phyloP scores from a whole-genome alignment of 1,140 invertebrate genomes.

The Leptoteleia sp. region DNA sequence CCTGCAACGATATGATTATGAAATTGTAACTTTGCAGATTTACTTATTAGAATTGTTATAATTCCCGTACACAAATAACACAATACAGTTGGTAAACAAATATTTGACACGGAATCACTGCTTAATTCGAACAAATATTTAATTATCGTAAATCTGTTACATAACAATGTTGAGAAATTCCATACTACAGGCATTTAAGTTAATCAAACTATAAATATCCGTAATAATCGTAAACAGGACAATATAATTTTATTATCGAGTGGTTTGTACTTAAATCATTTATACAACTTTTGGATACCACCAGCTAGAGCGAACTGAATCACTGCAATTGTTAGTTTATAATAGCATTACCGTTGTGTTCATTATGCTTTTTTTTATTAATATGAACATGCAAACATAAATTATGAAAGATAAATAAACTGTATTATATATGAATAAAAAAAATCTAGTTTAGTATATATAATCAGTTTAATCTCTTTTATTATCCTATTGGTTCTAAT shows the following conservation, averaged over 20 bases:
- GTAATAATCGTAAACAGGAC: slow-evolving; percentile 23
- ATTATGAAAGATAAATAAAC: neutral
- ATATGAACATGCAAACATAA: neutral
- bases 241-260: slow-evolving; percentile 22
- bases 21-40: too few relatives aligned
- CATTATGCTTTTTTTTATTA: slow-evolving; percentile 3
- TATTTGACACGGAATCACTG: slow-evolving; percentile 17
- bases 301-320: slow-evolving; percentile 5
- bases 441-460: slow-evolving; percentile 1
- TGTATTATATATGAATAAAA: neutral
- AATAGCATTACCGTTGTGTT: slow-evolving; percentile 1
- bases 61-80: neutral
- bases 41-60: too few relatives aligned
- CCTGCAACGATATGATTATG: too few relatives aligned
- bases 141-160: slow-evolving; percentile 43
- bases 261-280: slow-evolving; percentile 17
- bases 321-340: slow-evolving; percentile 1
- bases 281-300: slow-evolving; percentile 13
- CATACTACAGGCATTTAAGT: slow-evolving; percentile 29
- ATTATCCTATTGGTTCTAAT: slow-evolving; percentile 42
- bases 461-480: slow-evolving; percentile 37
- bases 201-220: slow-evolving; percentile 35
- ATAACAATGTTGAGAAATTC: slow-evolving; percentile 38
- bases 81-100: slow-evolving; percentile 16
- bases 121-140: slow-evolving; percentile 41